Evolutionary conservation across 2,113 vertebrate species (phyloP).

Genomic region (Halcyon malimbica): DNA sequence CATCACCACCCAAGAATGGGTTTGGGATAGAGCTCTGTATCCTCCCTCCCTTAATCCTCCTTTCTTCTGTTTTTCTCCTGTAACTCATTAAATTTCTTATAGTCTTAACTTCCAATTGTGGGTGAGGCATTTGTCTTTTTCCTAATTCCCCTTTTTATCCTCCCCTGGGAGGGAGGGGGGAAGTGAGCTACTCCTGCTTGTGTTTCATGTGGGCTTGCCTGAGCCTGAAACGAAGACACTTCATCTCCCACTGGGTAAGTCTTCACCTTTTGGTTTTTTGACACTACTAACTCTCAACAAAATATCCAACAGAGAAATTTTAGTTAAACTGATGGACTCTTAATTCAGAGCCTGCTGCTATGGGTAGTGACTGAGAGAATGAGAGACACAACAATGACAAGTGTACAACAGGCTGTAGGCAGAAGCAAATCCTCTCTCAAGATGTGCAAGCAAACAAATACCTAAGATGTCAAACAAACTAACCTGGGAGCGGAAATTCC

Average conservation of each 20-base stretch:
- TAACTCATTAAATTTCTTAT: too few species aligned
- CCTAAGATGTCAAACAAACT: not conserved
- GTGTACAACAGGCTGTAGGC: not conserved
- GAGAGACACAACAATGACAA: not conserved
- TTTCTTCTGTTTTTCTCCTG: too few species aligned
- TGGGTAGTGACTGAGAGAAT: not conserved
- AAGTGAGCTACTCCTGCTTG: too few species aligned
- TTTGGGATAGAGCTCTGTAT: too few species aligned
- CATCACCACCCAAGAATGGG: too few species aligned
- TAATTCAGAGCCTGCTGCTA: not conserved
- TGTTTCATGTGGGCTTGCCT: too few species aligned
- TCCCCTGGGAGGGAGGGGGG: too few species aligned
- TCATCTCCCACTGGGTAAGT: not conserved
- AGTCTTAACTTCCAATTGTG: too few species aligned
- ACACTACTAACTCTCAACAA: not conserved
- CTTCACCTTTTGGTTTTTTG: not conserved
- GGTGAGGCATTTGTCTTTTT: too few species aligned
- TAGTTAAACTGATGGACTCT: not conserved
- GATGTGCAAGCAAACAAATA: not conserved
- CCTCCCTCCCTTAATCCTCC: too few species aligned
- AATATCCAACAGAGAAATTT: not conserved
- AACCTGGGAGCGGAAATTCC: not conserved
- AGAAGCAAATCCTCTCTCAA: not conserved
- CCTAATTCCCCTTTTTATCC: too few species aligned
- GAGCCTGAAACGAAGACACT: not conserved